Evolutionary conservation across 30 jellyfish, hydroid and myxozoan genomes (phyloP).

Genomic region (Phacellophora camtschatica): DNA sequence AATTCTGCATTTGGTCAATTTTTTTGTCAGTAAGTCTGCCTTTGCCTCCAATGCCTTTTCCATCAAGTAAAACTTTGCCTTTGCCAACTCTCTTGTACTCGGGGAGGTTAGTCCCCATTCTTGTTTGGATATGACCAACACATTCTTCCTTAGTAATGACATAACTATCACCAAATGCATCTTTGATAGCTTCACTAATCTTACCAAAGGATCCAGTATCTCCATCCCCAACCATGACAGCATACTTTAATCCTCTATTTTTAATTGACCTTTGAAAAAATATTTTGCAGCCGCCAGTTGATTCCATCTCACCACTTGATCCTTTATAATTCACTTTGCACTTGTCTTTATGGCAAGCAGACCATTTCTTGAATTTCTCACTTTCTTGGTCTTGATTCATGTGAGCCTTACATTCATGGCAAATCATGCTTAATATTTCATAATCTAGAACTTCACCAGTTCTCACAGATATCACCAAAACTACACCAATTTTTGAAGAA

Average conservation of each 20-base stretch:
- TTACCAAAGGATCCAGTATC: constrained; percentile 12
- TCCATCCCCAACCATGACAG: constrained; percentile 51
- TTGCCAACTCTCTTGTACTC: too few relatives aligned
- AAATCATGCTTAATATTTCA: neutral
- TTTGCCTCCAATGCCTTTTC: too few relatives aligned
- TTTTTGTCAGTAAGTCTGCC: too few relatives aligned
- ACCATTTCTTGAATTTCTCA: neutral
- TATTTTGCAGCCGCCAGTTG: constrained; percentile 25
- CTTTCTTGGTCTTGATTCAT: neutral
- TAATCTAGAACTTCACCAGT: constrained; percentile 20
- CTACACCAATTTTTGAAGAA: too few relatives aligned
- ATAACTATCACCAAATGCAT: neutral
- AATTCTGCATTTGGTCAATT: neutral
- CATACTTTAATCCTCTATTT: neutral
- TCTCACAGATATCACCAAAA: constrained; percentile 5
- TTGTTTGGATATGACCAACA: too few relatives aligned
- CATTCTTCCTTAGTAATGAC: constrained; percentile 7
- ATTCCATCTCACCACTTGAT: constrained; percentile 58
- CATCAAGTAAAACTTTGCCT: too few relatives aligned
- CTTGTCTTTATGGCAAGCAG: neutral
- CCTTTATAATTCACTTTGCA: constrained; percentile 39
- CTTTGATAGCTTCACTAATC: neutral
- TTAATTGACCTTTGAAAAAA: neutral
- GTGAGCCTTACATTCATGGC: constrained; percentile 15
- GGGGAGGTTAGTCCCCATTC: too few relatives aligned